Evolutionary conservation across 1,140 invertebrate species (phyloP).

Genomic region (Latrodectus geometricus): DNA sequence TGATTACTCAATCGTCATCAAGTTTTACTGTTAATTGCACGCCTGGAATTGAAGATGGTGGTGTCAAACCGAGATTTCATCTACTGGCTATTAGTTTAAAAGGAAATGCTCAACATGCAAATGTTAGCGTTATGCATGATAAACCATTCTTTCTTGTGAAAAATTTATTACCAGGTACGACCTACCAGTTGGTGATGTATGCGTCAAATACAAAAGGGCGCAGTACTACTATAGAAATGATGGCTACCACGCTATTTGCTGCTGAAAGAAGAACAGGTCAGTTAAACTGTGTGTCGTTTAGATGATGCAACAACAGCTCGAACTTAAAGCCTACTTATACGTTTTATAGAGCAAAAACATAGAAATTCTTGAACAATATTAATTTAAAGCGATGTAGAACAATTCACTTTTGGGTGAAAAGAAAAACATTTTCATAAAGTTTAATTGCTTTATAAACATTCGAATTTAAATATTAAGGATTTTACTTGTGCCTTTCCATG

Average conservation of each 20-base stretch:
- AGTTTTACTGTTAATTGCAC: constrained; percentile 63
- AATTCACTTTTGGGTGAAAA: too few species aligned
- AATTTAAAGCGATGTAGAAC: too few species aligned
- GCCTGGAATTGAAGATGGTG: constrained; percentile 80
- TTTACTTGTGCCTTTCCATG: too few species aligned
- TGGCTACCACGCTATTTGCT: constrained; percentile 55
- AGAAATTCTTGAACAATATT: too few species aligned
- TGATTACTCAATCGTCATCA: constrained; percentile 31
- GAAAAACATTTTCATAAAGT: too few species aligned
- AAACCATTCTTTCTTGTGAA: constrained; percentile 63
- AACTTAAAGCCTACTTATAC: too few species aligned
- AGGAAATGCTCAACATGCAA: constrained; percentile 16
- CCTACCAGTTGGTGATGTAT: constrained; percentile 64
- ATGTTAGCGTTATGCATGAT: constrained; percentile 47
- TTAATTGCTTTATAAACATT: too few species aligned
- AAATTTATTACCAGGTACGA: constrained; percentile 63
- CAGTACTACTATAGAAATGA: constrained; percentile 56
- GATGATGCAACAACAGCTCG: too few species aligned
- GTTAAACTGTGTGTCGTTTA: not conserved
- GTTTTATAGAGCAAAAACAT: too few species aligned
- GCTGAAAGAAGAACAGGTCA: constrained; percentile 57
- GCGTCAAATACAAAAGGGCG: constrained; percentile 64
- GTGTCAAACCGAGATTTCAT: constrained; percentile 83
- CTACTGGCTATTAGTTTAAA: constrained; percentile 79
- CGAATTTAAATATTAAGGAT: too few species aligned